Percentiles rank a stretch among this genome's conserved stretches.
phyloP scores from a whole-genome alignment of 2,113 vertebrate genomes.

The Struthio camelus region DNA sequence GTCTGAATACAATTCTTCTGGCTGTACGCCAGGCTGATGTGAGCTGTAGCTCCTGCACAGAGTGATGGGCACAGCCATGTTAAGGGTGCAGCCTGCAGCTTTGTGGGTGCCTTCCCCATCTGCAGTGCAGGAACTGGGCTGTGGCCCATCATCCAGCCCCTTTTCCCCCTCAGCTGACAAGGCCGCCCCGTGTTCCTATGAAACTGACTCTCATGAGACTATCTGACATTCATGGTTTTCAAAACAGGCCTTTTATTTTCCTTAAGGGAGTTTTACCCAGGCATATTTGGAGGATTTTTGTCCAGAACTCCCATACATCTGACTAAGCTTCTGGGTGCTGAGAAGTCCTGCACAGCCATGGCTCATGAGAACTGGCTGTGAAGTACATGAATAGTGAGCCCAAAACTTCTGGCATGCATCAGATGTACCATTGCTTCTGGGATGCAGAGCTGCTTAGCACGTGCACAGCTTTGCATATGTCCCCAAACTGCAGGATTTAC shows the following conservation, averaged over 20 bases:
- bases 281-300: background rate
- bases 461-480: background rate
- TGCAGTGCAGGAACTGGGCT: accelerated
- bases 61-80: accelerated
- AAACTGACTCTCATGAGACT: background rate
- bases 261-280: background rate
- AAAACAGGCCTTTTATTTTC: background rate
- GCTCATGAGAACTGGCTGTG: background rate
- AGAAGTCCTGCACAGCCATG: background rate
- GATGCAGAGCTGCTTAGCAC: background rate
- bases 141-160: background rate
- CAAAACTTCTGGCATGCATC: background rate
- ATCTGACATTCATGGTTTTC: background rate
- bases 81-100: accelerated
- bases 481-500: background rate
- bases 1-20: background rate
- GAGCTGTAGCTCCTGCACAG: background rate
- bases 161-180: background rate
- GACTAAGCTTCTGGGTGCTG: background rate
- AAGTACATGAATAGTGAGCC: background rate
- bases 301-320: background rate
- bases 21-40: accelerated
- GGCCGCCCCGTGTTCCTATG: background rate
- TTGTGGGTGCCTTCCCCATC: background rate
- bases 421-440: background rate